These are phyloP conservation scores for Oryzias dopingdopingensis DNA, from an alignment of 2,797 vertebrate genomes.

Conservation along the genomic window DNA sequence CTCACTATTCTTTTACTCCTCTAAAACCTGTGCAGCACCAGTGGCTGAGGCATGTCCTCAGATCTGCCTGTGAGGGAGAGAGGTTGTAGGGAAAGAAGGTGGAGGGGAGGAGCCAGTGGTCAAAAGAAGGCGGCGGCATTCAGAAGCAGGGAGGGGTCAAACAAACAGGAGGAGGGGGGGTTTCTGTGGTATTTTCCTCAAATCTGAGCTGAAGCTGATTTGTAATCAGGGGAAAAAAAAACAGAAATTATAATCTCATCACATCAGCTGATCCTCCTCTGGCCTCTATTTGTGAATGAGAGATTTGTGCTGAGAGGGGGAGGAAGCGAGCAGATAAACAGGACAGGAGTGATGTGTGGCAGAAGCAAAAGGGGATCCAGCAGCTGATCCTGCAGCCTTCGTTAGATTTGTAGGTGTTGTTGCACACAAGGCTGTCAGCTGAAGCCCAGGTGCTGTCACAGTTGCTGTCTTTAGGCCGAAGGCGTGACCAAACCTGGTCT, in stretches of 20 bases:
- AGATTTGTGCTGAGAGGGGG: slow-evolving; percentile 64
- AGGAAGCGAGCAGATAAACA: slow-evolving; percentile 38
- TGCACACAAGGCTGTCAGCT: slow-evolving; percentile 6
- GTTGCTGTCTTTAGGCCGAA: neutral
- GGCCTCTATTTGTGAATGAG: slow-evolving; percentile 78
- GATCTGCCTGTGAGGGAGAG: slow-evolving; percentile 68
- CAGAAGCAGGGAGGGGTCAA: slow-evolving; percentile 28
- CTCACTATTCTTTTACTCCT: slow-evolving; percentile 22
- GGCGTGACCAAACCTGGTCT: no score
- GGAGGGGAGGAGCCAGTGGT: slow-evolving; percentile 28
- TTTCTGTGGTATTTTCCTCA: slow-evolving; percentile 35
- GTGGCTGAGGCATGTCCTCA: slow-evolving; percentile 58
- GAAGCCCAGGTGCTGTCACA: neutral
- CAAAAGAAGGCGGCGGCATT: slow-evolving; percentile 38
- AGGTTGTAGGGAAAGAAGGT: slow-evolving; percentile 36
- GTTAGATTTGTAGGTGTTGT: slow-evolving; percentile 15
- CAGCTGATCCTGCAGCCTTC: slow-evolving; percentile 16
- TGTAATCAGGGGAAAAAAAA: slow-evolving; percentile 71
- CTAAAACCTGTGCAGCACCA: slow-evolving; percentile 65
- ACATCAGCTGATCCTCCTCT: slow-evolving; percentile 76
- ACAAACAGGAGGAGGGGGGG: slow-evolving; percentile 26
- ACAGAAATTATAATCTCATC: slow-evolving; percentile 68
- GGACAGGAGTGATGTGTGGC: slow-evolving; percentile 22
- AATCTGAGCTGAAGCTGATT: slow-evolving; percentile 70
- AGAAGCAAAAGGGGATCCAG: slow-evolving; percentile 13